Conservation (phyloP, 2,888 invertebrate species). For the Eupithecia inturbata region DNA sequence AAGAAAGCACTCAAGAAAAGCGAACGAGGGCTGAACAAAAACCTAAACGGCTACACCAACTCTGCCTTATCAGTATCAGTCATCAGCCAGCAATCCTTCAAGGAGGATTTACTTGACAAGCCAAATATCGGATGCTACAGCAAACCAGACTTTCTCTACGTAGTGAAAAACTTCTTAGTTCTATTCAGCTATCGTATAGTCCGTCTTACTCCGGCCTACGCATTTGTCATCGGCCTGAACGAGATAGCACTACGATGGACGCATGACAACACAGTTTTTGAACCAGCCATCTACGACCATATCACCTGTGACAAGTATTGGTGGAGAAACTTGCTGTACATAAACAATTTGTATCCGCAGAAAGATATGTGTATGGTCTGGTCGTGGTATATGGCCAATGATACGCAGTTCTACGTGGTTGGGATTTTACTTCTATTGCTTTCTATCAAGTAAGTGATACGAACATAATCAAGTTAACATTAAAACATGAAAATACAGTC, state of each 20-base stretch:
- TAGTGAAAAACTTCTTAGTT: slow-evolving; percentile 78
- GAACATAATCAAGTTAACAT: not conserved
- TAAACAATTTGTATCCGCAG: slow-evolving; percentile 91
- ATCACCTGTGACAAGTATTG: slow-evolving; percentile 90
- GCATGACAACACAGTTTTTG: slow-evolving; percentile 89
- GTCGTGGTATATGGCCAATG: slow-evolving; percentile 93
- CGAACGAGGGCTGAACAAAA: slow-evolving; percentile 72
- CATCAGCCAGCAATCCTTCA: slow-evolving; percentile 77
- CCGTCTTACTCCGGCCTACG: slow-evolving; percentile 92
- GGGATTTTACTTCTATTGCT: slow-evolving; percentile 87
- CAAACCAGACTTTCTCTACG: slow-evolving; percentile 65
- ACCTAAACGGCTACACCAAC: slow-evolving; percentile 76
- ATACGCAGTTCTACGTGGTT: slow-evolving; percentile 90
- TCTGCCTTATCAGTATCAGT: slow-evolving; percentile 73
- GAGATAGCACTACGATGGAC: slow-evolving; percentile 89
- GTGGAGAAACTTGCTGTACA: slow-evolving; percentile 94
- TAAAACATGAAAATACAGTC: not conserved
- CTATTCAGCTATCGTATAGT: slow-evolving; percentile 84
- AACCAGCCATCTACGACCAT: slow-evolving; percentile 88
- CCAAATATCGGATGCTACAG: slow-evolving; percentile 67
- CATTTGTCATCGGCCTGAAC: slow-evolving; percentile 90
- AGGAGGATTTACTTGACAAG: slow-evolving; percentile 73
- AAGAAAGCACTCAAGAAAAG: slow-evolving; percentile 73
- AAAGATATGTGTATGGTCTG: slow-evolving; percentile 92
- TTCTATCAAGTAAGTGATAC: slow-evolving; percentile 85